These are phyloP conservation scores for Pseudocheirus occidentalis DNA, from an alignment of 2,797 vertebrate genomes.

Conservation along the genomic window DNA sequence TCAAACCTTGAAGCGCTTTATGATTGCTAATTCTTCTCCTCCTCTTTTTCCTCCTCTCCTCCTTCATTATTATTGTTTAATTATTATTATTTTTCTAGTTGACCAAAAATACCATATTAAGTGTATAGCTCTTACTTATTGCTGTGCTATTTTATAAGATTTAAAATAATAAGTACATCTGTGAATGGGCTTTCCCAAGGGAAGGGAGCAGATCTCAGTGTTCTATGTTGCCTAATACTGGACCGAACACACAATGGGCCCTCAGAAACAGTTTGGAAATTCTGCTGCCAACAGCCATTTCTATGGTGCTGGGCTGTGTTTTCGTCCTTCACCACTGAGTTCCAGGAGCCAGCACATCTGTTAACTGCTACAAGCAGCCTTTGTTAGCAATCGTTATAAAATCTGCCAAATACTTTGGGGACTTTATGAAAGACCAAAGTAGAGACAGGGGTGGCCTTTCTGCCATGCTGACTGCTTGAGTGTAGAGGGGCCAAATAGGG, in stretches of 20 bases:
- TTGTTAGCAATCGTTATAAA: not conserved
- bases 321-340: not conserved
- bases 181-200: not conserved
- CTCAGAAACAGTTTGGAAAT: not conserved
- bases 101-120: not conserved
- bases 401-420: not conserved
- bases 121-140: not conserved
- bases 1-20: not conserved
- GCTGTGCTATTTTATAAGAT: not conserved
- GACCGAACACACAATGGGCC: not conserved
- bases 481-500: not conserved
- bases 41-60: not conserved
- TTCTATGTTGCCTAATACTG: not conserved
- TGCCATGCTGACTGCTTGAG: not conserved
- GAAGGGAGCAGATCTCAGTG: not conserved
- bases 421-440: not conserved
- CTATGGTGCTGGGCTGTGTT: not conserved
- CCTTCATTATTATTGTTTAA: not conserved
- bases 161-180: not conserved
- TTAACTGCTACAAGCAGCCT: not conserved
- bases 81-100: not conserved
- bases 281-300: not conserved
- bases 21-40: not conserved
- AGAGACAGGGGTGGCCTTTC: not conserved
- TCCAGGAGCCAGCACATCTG: not conserved